These are phyloP conservation scores for Drosophila repleta DNA, from an alignment of 1,140 invertebrate genomes.

Conservation along the genomic window DNA sequence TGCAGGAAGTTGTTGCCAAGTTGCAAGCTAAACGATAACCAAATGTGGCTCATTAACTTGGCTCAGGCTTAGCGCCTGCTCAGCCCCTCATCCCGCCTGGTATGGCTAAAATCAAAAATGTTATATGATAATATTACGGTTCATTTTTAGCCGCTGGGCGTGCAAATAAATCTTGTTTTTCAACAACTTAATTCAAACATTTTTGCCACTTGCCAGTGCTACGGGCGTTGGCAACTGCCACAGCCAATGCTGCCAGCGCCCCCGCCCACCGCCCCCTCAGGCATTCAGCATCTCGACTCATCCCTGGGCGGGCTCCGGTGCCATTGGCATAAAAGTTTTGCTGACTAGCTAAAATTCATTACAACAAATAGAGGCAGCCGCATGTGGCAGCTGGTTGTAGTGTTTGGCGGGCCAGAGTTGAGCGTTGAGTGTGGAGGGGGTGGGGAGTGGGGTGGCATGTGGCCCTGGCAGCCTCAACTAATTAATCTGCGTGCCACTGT, in stretches of 20 bases:
- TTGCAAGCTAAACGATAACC: conserved; percentile 66
- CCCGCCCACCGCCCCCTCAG: not conserved
- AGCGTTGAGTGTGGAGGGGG: not conserved
- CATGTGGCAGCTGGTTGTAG: conserved; percentile 68
- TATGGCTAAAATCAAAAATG: conserved; percentile 51
- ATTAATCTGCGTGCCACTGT: conserved; percentile 75
- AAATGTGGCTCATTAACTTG: conserved; percentile 80
- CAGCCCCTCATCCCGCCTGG: not conserved
- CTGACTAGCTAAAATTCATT: conserved; percentile 83
- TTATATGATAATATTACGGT: conserved; percentile 66
- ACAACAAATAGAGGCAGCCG: conserved; percentile 69
- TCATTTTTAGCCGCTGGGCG: conserved; percentile 15
- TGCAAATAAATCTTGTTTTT: conserved; percentile 77
- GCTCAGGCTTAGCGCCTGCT: conserved; percentile 31
- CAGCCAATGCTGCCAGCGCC: conserved; percentile 6
- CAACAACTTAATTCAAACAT: conserved; percentile 72
- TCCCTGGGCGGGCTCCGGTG: conserved; percentile 2
- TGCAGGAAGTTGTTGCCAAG: conserved; percentile 41
- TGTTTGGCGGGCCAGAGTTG: conserved; percentile 1
- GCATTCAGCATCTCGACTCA: not conserved
- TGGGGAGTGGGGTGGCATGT: conserved; percentile 7
- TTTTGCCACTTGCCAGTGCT: conserved; percentile 43
- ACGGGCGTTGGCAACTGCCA: not conserved
- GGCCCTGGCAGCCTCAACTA: conserved; percentile 75
- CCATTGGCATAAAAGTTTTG: conserved; percentile 82